Conservation (phyloP, 2,888 invertebrate species). For the Dasypolia templi region DNA sequence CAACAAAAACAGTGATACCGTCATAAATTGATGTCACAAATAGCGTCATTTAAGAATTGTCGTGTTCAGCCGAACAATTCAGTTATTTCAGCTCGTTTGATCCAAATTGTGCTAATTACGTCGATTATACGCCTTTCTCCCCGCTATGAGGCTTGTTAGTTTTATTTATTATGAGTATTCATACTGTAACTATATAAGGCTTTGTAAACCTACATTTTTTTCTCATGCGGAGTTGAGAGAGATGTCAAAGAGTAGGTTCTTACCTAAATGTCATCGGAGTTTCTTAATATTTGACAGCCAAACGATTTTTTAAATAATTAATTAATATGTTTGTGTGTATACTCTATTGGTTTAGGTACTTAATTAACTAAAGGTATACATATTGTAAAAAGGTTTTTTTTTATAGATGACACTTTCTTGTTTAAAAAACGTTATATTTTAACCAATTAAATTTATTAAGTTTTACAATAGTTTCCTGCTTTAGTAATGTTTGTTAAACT, state of each 20-base stretch:
- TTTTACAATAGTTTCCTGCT: neutral
- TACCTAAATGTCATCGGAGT: no score
- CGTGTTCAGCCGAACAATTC: slow-evolving; percentile 8
- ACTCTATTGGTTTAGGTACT: neutral
- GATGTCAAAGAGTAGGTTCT: neutral
- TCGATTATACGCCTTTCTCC: slow-evolving; percentile 19
- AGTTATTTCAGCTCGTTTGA: slow-evolving; percentile 48
- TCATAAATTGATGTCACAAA: slow-evolving; percentile 35
- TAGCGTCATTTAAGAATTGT: slow-evolving; percentile 39
- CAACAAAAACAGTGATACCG: slow-evolving; percentile 23
- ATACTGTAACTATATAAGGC: no score
- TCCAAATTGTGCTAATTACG: slow-evolving; percentile 50
- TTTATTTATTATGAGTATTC: slow-evolving; percentile 1
- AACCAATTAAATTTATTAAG: neutral
- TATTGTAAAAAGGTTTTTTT: neutral
- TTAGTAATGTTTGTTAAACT: no score
- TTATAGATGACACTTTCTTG: neutral
- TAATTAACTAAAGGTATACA: neutral
- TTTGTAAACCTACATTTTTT: neutral
- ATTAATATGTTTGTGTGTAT: no score
- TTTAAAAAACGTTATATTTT: neutral
- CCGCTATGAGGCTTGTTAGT: neutral
- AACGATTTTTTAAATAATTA: no score
- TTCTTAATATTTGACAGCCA: no score
- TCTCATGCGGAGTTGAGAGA: neutral